Evolutionary conservation across 1,140 invertebrate genomes (phyloP), one percentile per base, ranked within the genome.

Genomic region (Camponotus vicinus): DNA sequence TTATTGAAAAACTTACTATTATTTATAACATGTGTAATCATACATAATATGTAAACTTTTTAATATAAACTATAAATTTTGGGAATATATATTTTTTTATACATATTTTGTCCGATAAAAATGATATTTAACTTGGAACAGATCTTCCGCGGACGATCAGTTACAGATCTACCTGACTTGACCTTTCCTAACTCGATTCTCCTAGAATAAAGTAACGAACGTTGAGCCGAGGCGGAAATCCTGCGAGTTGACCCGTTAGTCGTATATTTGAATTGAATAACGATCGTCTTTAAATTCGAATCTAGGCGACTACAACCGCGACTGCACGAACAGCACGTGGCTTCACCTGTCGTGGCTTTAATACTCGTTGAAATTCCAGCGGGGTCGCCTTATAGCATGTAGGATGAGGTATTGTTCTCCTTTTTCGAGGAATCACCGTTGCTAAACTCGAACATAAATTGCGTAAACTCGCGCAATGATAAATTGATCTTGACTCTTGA

Each of bases 211-310:
- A 64, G 86, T 78, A 86, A 90, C 88, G 70, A 88, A 90, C 86
- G 34, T 87, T 66, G 86, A 85, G 69, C 40, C 57, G 69, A 90
- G 79, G 76, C 89, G 88, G 89, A 90, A 90, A 86, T 86, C 77
- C 78, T 88, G 67, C 70, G 89, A 86, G 69, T 13, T 52, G 82
- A 78, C 37, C 89, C 89, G 89, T 90, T 90, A 90, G 55, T 13
- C 77, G 61, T 34, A 84, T 90, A 88, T 88, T 79, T 89, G 89
- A 90, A 90, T 90, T 90, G 89, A 90, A 90, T 88, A 79, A 79
- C 86, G 86, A 90, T 88, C 89, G 89, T 90, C 86, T 88, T 88
- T 90, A 89, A 90, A 90, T 88, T 90, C 83, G 89, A 90, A 90
- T 90, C 89, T 90, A 90, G 86, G 89, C 86, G 86, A 88, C 34